These are phyloP conservation scores for Myotis lucifugus DNA, from an alignment of 2,113 vertebrate genomes.

Conservation along the genomic window DNA sequence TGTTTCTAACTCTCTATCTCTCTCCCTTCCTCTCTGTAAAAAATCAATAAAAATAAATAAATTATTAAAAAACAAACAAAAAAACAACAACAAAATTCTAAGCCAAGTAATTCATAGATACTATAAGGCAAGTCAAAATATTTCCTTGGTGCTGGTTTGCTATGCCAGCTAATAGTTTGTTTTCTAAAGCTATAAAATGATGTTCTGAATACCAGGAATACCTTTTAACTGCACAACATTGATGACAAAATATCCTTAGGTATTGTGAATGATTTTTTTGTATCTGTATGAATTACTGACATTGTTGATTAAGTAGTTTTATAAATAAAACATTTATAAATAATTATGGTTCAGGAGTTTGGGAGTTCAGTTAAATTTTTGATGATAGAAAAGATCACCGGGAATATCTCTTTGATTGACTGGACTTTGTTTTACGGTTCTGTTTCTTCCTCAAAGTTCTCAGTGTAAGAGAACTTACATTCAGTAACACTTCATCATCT, in stretches of 20 bases:
- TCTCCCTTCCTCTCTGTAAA: too few relatives aligned
- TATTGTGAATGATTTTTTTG: constrained; percentile 33
- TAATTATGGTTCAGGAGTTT: neutral
- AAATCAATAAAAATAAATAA: too few relatives aligned
- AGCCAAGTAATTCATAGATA: neutral
- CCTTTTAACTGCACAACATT: constrained; percentile 55
- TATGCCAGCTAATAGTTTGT: neutral
- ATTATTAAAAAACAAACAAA: too few relatives aligned
- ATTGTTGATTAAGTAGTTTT: constrained; percentile 62
- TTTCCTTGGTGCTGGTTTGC: constrained; percentile 17
- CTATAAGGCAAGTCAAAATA: neutral
- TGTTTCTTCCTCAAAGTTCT: neutral
- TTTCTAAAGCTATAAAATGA: neutral
- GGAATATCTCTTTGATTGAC: neutral
- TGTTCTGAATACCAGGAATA: neutral
- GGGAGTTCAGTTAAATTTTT: neutral
- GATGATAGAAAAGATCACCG: neutral
- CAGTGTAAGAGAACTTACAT: neutral
- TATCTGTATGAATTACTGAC: constrained; percentile 40
- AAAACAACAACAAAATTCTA: constrained; percentile 37
- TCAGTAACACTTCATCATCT: neutral
- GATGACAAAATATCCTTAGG: constrained; percentile 56
- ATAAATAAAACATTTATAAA: constrained; percentile 69
- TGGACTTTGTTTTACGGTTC: neutral
- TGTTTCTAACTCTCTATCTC: too few relatives aligned